phyloP scores from a whole-genome alignment of 2,888 invertebrate species.

The Xylocampa areola region DNA sequence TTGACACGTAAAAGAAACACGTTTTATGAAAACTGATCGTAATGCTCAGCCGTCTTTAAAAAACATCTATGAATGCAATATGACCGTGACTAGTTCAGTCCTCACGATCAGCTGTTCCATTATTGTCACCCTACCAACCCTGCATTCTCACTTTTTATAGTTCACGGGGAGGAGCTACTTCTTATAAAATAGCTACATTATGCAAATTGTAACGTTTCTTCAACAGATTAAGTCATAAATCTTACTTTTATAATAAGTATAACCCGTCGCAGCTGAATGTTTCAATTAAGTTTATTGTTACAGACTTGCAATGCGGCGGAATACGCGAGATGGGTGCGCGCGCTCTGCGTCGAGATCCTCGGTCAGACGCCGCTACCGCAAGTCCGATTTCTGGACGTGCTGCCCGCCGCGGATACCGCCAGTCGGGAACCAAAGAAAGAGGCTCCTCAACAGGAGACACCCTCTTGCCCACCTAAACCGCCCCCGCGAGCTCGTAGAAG shows the following conservation, averaged over 20 bases:
- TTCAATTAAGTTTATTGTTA: constrained; percentile 76
- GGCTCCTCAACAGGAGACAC: constrained; percentile 75
- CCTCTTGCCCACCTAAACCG: constrained; percentile 79
- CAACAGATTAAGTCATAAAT: constrained; percentile 67
- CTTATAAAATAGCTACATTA: constrained; percentile 41
- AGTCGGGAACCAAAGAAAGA: constrained; percentile 81
- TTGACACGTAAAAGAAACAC: constrained; percentile 84
- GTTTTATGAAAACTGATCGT: constrained; percentile 67
- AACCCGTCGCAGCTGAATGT: constrained; percentile 35
- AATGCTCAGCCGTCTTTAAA: constrained; percentile 49
- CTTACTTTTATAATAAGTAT: constrained; percentile 54
- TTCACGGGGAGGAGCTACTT: constrained; percentile 20
- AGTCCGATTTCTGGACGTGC: constrained; percentile 92
- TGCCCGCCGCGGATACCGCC: constrained; percentile 90
- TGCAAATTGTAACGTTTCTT: constrained; percentile 58
- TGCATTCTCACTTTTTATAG: constrained; percentile 41
- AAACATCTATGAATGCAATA: constrained; percentile 66
- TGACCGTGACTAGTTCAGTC: constrained; percentile 72
- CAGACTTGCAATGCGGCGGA: constrained; percentile 92
- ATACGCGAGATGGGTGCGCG: constrained; percentile 93
- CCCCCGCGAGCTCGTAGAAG: constrained; percentile 85
- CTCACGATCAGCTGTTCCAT: constrained; percentile 70
- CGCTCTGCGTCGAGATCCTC: constrained; percentile 93
- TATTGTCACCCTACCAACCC: constrained; percentile 67
- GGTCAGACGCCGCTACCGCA: constrained; percentile 93